A percentile compares a stretch with the other conserved stretches of the same genome.
Conservation (phyloP, 2,113 vertebrate species). For the Kryptolebias marmoratus region DNA sequence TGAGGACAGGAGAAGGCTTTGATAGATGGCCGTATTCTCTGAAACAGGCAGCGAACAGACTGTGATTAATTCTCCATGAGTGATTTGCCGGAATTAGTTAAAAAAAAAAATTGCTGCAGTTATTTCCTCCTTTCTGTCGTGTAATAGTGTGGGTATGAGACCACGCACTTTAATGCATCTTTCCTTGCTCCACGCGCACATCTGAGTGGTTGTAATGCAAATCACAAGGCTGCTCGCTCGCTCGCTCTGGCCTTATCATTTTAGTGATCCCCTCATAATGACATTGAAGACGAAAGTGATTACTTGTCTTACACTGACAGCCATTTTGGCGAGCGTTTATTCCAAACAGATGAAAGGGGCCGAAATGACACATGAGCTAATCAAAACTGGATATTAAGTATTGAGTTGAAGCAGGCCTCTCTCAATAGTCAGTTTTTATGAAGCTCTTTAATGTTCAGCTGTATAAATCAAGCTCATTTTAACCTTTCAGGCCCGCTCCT, state of each 20-base stretch:
- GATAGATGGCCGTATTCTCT: constrained; percentile 76
- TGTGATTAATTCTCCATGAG: constrained; percentile 77
- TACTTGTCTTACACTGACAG: constrained; percentile 67
- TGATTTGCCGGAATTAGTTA: constrained; percentile 65
- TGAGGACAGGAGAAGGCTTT: constrained; percentile 61
- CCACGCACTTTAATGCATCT: constrained; percentile 56
- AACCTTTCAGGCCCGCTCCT: constrained; percentile 51
- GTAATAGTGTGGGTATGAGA: constrained; percentile 44
- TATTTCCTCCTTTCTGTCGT: constrained; percentile 51
- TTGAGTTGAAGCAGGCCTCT: constrained; percentile 47
- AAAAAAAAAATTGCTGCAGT: constrained; percentile 51
- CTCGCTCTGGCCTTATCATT: constrained; percentile 62
- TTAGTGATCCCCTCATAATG: constrained; percentile 73
- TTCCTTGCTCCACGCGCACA: constrained; percentile 59
- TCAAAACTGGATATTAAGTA: constrained; percentile 73
- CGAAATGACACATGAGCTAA: constrained; percentile 70
- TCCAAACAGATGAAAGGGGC: constrained; percentile 62
- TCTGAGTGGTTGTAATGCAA: constrained; percentile 67
- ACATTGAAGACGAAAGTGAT: constrained; percentile 72
- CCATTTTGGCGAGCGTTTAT: constrained; percentile 63
- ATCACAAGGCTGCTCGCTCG: constrained; percentile 64
- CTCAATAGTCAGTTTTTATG: constrained; percentile 49
- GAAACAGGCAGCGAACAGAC: constrained; percentile 71
- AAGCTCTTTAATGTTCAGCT: constrained; percentile 50
- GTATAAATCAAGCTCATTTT: constrained; percentile 48